Conservation (phyloP, 2,888 invertebrate species). For the Herminia tarsipennalis region DNA sequence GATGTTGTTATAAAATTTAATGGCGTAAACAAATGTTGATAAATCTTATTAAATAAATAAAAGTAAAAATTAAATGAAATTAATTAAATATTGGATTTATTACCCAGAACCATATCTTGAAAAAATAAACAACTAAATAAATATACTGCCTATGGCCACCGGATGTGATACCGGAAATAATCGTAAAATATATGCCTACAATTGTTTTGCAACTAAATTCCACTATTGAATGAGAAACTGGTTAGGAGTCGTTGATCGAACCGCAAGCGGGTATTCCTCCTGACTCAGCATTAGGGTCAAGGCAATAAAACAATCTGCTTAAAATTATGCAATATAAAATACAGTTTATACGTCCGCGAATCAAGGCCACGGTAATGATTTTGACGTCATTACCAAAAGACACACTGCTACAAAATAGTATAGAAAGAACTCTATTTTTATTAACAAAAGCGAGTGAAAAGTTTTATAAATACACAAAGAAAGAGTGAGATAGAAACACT, state of each 20-base stretch:
- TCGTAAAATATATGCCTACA: not conserved
- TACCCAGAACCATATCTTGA: too few relatives aligned
- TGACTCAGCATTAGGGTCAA: slow-evolving; percentile 40
- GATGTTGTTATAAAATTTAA: too few relatives aligned
- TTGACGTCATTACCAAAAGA: slow-evolving; percentile 7
- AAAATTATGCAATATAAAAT: slow-evolving; percentile 26
- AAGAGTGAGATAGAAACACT: not conserved
- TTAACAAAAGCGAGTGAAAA: too few relatives aligned
- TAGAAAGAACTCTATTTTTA: too few relatives aligned
- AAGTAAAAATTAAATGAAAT: not conserved
- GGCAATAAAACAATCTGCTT: slow-evolving; percentile 18
- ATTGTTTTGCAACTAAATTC: not conserved
- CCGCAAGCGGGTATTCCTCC: not conserved
- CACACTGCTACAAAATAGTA: too few relatives aligned
- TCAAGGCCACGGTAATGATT: slow-evolving; percentile 19
- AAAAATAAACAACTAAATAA: too few relatives aligned
- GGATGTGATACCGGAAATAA: not conserved
- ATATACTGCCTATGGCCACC: too few relatives aligned
- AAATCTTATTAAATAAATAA: too few relatives aligned
- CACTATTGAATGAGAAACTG: not conserved
- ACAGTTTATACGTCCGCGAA: slow-evolving; percentile 23
- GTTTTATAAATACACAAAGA: too few relatives aligned
- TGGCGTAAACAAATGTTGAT: too few relatives aligned
- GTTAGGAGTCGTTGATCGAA: slow-evolving; percentile 3
- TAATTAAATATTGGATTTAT: not conserved